A percentile compares a stretch with the other conserved stretches of the same genome.
These are phyloP conservation scores for Indri indri DNA, from an alignment of 2,113 vertebrate species.

Conservation along the genomic window DNA sequence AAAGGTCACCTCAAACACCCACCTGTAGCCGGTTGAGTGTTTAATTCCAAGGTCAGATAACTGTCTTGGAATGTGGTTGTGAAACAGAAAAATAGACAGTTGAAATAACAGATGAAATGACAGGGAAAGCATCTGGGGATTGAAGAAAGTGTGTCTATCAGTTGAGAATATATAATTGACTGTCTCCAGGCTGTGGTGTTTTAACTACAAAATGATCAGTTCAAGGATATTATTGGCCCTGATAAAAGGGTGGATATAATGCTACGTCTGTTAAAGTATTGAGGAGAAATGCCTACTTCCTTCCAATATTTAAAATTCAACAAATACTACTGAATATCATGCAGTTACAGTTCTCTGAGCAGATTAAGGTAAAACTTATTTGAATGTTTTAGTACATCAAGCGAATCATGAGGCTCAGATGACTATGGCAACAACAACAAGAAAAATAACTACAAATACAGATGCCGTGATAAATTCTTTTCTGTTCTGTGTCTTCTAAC, in stretches of 20 bases:
- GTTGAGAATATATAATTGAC: neutral
- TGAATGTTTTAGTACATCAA: neutral
- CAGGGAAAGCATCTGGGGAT: too few species aligned
- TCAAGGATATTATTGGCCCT: neutral
- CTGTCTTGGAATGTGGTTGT: neutral
- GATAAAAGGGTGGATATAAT: neutral
- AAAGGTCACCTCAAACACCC: neutral
- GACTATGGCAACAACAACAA: neutral
- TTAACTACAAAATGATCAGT: neutral
- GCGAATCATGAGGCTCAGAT: neutral
- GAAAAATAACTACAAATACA: neutral
- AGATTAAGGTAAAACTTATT: neutral
- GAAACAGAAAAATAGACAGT: slow-evolving; percentile 5
- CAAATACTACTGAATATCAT: slow-evolving; percentile 24
- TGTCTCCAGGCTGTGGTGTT: neutral
- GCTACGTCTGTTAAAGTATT: neutral
- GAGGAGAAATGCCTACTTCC: neutral
- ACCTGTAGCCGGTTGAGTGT: neutral
- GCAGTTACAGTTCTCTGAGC: neutral
- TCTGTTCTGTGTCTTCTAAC: neutral
- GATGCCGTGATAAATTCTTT: neutral
- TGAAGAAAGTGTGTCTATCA: neutral
- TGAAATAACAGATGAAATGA: neutral
- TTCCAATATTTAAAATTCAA: neutral
- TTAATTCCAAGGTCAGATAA: slow-evolving; percentile 30